A percentile compares a stretch with the other conserved stretches of the same genome.
Evolutionary conservation across 64 coral and sea anemone species (phyloP).

Genomic region (Pachyseris speciosa): DNA sequence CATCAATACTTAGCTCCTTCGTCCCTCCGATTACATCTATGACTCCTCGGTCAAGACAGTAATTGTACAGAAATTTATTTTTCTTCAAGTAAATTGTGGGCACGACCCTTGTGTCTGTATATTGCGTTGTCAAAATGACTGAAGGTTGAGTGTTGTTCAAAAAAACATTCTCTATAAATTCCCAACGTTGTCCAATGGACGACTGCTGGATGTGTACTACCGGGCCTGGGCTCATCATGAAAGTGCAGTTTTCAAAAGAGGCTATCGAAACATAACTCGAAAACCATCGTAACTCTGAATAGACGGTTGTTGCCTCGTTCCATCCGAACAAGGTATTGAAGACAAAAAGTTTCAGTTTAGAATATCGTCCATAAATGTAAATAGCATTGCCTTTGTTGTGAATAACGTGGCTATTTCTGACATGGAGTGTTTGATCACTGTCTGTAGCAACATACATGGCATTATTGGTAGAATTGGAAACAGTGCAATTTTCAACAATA

Average conservation of each 20-base stretch:
- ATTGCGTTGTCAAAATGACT: not conserved
- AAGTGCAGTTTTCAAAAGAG: constrained; percentile 30
- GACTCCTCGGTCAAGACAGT: constrained; percentile 44
- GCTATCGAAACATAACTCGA: not conserved
- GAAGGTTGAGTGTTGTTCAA: constrained; percentile 2
- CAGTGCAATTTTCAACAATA: not conserved
- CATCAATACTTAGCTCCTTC: constrained; percentile 10
- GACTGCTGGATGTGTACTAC: constrained; percentile 3
- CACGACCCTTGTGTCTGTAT: not conserved
- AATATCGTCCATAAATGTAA: not conserved
- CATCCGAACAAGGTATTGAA: not conserved
- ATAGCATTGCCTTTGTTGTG: not conserved
- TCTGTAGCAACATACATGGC: not conserved
- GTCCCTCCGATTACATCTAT: constrained; percentile 16
- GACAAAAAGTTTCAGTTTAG: not conserved
- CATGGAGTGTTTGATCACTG: not conserved
- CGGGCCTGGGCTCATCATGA: not conserved
- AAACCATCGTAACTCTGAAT: not conserved
- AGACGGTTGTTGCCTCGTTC: not conserved
- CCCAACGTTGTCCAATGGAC: not conserved
- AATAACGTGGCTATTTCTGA: not conserved
- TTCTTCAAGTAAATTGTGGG: constrained; percentile 10
- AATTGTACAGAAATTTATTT: constrained; percentile 67
- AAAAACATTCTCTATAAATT: constrained; percentile 14
- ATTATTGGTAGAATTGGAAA: not conserved